Percentiles rank a stretch among this genome's conserved stretches.
Conservation (phyloP, 2,797 vertebrate species). For the Lagocephalus sceleratus region DNA sequence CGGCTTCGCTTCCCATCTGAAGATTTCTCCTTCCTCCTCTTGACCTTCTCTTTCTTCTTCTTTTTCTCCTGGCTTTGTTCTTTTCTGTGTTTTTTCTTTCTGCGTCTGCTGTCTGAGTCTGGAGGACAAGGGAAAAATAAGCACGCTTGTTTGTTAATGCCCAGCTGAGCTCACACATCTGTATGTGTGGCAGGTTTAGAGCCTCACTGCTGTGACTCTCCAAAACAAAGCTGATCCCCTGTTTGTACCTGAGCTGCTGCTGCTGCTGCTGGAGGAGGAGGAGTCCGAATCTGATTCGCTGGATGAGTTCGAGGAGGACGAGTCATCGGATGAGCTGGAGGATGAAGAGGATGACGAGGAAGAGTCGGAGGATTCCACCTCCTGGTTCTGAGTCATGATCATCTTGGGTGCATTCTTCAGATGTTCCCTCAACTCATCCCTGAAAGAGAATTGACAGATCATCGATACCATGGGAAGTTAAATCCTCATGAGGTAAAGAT, state of each 20-base stretch:
- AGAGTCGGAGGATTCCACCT: constrained; percentile 87
- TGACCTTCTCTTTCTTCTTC: constrained; percentile 30
- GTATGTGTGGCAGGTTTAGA: too few relatives aligned
- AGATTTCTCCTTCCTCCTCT: constrained; percentile 24
- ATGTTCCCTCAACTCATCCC: constrained; percentile 95
- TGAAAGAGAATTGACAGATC: constrained; percentile 38
- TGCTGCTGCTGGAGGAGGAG: constrained; percentile 61
- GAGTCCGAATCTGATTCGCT: constrained; percentile 61
- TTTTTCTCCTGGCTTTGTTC: constrained; percentile 69
- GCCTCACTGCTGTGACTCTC: too few relatives aligned
- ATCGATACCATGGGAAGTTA: too few relatives aligned
- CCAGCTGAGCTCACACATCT: too few relatives aligned
- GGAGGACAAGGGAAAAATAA: constrained; percentile 25
- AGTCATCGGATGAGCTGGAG: constrained; percentile 78
- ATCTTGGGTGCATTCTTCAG: constrained; percentile 97
- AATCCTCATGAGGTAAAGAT: too few relatives aligned
- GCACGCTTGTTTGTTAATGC: background rate
- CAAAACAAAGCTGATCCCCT: background rate
- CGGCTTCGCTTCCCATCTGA: constrained; percentile 25
- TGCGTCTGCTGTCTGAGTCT: constrained; percentile 75
- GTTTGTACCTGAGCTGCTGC: constrained; percentile 56
- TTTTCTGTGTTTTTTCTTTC: constrained; percentile 77
- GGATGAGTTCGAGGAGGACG: constrained; percentile 79
- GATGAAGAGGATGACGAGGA: constrained; percentile 78
- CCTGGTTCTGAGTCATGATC: constrained; percentile 95